Base-by-base conservation (phyloP, 2,888 invertebrate species). In the Watsonalla binaria region DNA sequence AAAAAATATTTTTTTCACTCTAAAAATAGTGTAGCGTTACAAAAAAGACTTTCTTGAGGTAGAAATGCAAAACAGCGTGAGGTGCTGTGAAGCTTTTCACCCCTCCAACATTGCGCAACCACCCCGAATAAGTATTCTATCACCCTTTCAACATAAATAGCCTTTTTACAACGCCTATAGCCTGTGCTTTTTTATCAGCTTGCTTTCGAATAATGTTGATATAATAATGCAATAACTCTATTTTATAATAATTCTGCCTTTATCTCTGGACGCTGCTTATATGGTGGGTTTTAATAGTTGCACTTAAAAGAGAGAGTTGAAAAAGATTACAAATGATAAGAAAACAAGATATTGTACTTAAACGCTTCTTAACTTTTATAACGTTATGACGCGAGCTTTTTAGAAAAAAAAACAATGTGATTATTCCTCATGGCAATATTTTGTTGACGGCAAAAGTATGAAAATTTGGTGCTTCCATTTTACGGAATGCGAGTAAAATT, bases 281-380 rank as follows among this genome's bases (percentile, higher is more conserved):
- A 80, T 86, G 92, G 90, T 92, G 92, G 92, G 87, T 80, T 72
- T 51, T 45, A 53, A 63, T 80, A 90, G 90, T 72, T 90, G 84
- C 85, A 89, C 74, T 88, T 93, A 74, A 93, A 92, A 90, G 92
- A 91, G 66, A 90, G 84, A 80, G 93, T 93, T 72, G 93, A 93
- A 57, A 87, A 85, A 67, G 93, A 93, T 84, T 93, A 93, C 74
- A 88, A 92, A 86, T 93, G 92, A 93, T 90, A 63, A 67, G 63
- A 61, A 62, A 57, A 63, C 49, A 37, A 14, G 8, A 48, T 13
- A 54, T 59, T 61, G 60, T 59, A 60, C 61, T 59, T 56, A 59
- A 52, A 58, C 66, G 71, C 68, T 74, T 67, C 57, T 64, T 60
- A 54, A 57, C 58, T 63, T 61, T 63, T 66, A 55, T 62, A 63